Conservation (phyloP, 2,113 vertebrate genomes). For the Phaethornis superciliosus region DNA sequence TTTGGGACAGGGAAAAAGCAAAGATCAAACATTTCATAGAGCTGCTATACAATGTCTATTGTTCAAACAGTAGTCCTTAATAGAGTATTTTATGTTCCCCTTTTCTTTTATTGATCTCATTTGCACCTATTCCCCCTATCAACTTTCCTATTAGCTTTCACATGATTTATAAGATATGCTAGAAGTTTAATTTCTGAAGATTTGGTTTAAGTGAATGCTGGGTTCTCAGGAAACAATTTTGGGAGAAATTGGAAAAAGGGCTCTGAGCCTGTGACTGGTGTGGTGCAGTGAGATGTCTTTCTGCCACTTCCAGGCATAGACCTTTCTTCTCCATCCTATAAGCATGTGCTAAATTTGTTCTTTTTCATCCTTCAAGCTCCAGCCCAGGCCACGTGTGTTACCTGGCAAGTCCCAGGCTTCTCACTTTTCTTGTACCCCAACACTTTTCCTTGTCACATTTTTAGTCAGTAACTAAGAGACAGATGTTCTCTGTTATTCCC, state of each 20-base stretch:
- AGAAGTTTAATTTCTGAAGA: neutral
- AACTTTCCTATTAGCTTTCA: neutral
- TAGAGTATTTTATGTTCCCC: neutral
- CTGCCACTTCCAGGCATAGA: neutral
- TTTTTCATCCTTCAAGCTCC: neutral
- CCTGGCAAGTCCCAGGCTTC: neutral
- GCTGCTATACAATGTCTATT: fast-evolving
- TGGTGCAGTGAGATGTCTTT: neutral
- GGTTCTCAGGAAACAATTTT: neutral
- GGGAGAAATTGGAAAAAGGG: neutral
- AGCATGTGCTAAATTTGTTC: neutral
- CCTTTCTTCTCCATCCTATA: neutral
- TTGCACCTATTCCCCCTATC: neutral
- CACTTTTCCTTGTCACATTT: neutral
- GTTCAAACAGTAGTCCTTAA: neutral
- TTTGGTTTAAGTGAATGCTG: neutral
- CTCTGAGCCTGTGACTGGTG: neutral
- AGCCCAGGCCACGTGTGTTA: no score
- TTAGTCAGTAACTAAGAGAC: no score
- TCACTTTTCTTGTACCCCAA: neutral
- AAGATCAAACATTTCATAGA: neutral
- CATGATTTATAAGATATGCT: neutral
- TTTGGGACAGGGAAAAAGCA: neutral
- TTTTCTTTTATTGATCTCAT: neutral
- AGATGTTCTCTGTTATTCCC: no score